These are phyloP conservation scores for Hydraecia micacea DNA, from an alignment of 2,888 invertebrate species.

Conservation along the genomic window DNA sequence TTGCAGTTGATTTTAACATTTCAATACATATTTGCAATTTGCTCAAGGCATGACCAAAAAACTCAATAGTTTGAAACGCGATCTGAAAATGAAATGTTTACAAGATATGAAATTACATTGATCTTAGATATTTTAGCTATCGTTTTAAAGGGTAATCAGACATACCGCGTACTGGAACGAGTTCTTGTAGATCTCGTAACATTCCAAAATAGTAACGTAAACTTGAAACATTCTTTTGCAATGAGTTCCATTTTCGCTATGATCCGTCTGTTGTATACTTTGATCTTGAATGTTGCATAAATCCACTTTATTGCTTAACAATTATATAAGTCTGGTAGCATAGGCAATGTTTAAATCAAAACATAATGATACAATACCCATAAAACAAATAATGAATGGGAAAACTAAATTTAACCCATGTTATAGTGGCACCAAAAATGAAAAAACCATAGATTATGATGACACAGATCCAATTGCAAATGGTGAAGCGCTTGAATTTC, in stretches of 20 bases:
- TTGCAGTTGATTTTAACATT: no score
- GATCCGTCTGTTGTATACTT: background rate
- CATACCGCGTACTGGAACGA: slow-evolving; percentile 9
- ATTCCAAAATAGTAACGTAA: slow-evolving; percentile 30
- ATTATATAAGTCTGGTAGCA: slow-evolving; percentile 10
- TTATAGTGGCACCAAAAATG: no score
- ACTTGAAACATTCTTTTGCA: slow-evolving; percentile 22
- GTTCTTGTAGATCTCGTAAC: slow-evolving; percentile 4
- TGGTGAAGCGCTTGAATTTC: background rate
- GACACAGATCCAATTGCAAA: slow-evolving; percentile 27
- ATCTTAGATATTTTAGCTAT: no score
- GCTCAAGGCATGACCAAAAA: no score
- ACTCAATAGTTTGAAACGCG: no score
- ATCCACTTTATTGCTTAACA: slow-evolving; percentile 35
- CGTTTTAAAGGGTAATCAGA: no score
- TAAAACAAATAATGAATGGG: no score
- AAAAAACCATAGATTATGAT: background rate
- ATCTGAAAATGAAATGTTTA: no score
- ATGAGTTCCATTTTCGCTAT: background rate
- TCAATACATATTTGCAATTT: no score
- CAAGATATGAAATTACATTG: no score
- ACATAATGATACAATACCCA: no score
- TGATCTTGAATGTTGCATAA: slow-evolving; percentile 39
- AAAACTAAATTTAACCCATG: no score
- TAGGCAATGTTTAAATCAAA: slow-evolving; percentile 29